Evolutionary conservation across 2,888 invertebrate genomes (phyloP).

Genomic region (Ctena decussata): DNA sequence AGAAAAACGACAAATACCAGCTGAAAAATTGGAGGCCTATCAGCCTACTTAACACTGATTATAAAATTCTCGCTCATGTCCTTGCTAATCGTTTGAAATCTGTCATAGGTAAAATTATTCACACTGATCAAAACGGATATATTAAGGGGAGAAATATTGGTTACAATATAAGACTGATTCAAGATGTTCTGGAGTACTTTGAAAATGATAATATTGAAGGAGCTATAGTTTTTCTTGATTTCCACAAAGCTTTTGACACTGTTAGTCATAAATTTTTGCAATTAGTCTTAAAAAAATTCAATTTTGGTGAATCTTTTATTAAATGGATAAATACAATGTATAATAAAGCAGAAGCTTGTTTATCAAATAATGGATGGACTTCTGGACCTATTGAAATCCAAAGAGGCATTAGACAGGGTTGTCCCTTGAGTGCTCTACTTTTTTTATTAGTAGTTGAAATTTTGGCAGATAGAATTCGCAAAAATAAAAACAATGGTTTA

Average conservation of each 20-base stretch:
- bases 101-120: neutral
- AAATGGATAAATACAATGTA: slow-evolving; percentile 23
- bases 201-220: slow-evolving; percentile 17
- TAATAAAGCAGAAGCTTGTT: neutral
- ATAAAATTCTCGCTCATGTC: slow-evolving; percentile 18
- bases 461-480: neutral
- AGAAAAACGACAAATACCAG: neutral
- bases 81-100: slow-evolving; percentile 13
- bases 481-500: neutral
- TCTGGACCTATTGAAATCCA: slow-evolving; percentile 1
- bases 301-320: slow-evolving; percentile 16
- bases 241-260: slow-evolving; percentile 24
- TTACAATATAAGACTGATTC: slow-evolving; percentile 21
- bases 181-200: slow-evolving; percentile 18
- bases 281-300: slow-evolving; percentile 10
- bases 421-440: slow-evolving; percentile 16
- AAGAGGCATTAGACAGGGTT: slow-evolving; percentile 21
- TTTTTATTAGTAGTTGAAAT: slow-evolving; percentile 19
- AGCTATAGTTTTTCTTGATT: slow-evolving; percentile 20
- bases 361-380: slow-evolving; percentile 17
- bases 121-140: slow-evolving; percentile 15
- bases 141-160: slow-evolving; percentile 20
- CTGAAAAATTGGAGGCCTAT: slow-evolving; percentile 27
- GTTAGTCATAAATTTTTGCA: slow-evolving; percentile 1
- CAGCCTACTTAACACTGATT: slow-evolving; percentile 7